These are phyloP conservation scores for Eilema depressum DNA, from an alignment of 2,888 invertebrate species.

Conservation along the genomic window DNA sequence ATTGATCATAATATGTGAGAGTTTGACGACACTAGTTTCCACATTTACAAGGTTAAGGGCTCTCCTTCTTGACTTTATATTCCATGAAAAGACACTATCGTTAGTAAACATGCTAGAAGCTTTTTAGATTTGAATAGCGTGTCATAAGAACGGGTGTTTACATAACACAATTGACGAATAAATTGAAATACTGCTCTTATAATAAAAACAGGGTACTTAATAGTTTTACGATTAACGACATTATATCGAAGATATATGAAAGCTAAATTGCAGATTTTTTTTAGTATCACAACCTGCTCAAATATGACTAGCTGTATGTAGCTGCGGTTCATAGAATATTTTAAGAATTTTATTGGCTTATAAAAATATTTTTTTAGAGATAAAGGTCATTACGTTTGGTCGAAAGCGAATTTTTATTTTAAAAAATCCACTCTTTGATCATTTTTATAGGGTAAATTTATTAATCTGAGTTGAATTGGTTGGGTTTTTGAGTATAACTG, in stretches of 20 bases:
- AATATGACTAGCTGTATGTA: neutral
- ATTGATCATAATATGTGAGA: neutral
- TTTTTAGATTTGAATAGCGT: neutral
- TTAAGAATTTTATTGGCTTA: neutral
- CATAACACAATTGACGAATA: slow-evolving; percentile 3
- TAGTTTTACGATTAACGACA: neutral
- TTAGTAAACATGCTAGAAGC: neutral
- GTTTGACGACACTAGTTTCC: neutral
- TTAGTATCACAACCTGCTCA: neutral
- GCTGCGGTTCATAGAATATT: neutral
- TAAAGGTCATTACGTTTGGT: neutral
- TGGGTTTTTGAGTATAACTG: too few relatives aligned
- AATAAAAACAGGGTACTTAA: neutral
- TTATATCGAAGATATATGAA: neutral
- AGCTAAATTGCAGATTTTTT: neutral
- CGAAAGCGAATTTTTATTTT: neutral
- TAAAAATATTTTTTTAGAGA: neutral
- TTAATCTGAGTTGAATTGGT: too few relatives aligned
- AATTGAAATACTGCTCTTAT: neutral
- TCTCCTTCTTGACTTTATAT: neutral
- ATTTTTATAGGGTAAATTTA: too few relatives aligned
- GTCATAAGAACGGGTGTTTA: neutral
- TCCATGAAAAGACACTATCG: neutral
- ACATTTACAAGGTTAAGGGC: neutral
- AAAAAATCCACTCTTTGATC: neutral